Evolutionary conservation across 2,888 invertebrate species (phyloP).

Genomic region (Drosophila neotestacea): DNA sequence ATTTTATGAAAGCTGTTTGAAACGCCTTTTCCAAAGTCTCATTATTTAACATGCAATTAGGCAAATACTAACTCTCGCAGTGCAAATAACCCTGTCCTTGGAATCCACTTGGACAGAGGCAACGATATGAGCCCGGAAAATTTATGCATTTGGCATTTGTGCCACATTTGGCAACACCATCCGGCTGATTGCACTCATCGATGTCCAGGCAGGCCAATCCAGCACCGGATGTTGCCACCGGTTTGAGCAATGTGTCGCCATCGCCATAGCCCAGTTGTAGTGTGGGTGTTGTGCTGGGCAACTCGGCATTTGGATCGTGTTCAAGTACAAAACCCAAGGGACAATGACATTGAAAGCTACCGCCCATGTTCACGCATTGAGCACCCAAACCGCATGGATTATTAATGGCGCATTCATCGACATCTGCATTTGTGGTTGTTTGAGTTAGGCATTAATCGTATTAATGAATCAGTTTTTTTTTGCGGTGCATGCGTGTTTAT

Average conservation of each 20-base stretch:
- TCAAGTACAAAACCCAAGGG: slow-evolving; percentile 89
- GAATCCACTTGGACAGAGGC: slow-evolving; percentile 91
- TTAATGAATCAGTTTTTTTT: slow-evolving; percentile 53
- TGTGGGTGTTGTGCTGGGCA: slow-evolving; percentile 46
- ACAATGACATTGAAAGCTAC: slow-evolving; percentile 91
- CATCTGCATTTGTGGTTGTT: slow-evolving; percentile 86
- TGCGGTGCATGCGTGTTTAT: slow-evolving; percentile 58
- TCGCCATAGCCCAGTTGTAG: slow-evolving; percentile 69
- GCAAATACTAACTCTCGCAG: slow-evolving; percentile 90
- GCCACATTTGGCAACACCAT: slow-evolving; percentile 91
- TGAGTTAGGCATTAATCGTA: slow-evolving; percentile 67
- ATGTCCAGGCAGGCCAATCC: slow-evolving; percentile 89
- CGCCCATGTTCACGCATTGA: slow-evolving; percentile 91
- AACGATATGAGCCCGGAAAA: slow-evolving; percentile 92
- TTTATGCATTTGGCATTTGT: slow-evolving; percentile 93
- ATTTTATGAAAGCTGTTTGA: not conserved
- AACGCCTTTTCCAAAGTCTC: not conserved
- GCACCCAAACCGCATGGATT: slow-evolving; percentile 90
- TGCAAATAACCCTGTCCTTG: slow-evolving; percentile 90
- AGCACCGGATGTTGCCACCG: slow-evolving; percentile 68
- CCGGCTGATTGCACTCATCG: slow-evolving; percentile 90
- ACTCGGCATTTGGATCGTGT: slow-evolving; percentile 68
- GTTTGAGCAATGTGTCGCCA: slow-evolving; percentile 52
- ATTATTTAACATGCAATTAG: slow-evolving; percentile 77
- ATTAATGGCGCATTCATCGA: slow-evolving; percentile 89